Percentiles rank a stretch among this genome's conserved stretches.
These are phyloP conservation scores for Cephus sareptanus DNA, from an alignment of 2,888 invertebrate genomes.

Conservation along the genomic window DNA sequence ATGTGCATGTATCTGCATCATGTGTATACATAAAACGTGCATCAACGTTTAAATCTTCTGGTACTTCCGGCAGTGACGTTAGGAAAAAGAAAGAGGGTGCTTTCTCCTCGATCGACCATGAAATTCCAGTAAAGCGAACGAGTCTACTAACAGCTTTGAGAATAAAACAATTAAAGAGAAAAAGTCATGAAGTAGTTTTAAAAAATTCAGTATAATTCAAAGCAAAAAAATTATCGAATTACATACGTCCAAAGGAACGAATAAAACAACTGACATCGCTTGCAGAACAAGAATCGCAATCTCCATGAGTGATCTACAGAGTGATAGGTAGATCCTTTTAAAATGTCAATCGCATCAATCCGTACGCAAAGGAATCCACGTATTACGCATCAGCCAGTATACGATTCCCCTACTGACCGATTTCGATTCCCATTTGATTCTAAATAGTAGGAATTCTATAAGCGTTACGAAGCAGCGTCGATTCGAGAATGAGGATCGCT, in stretches of 20 bases:
- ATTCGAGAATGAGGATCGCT: not conserved
- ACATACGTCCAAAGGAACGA: not conserved
- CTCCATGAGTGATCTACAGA: not conserved
- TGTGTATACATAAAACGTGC: not conserved
- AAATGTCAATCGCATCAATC: not conserved
- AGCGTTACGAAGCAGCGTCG: constrained; percentile 4
- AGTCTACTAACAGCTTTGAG: not conserved
- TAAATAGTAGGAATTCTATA: constrained; percentile 18
- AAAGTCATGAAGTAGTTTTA: too few relatives aligned
- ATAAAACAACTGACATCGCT: not conserved
- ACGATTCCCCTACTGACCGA: constrained; percentile 1
- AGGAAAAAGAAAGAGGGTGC: not conserved
- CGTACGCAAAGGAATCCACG: not conserved
- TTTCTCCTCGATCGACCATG: not conserved
- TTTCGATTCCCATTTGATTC: constrained; percentile 3
- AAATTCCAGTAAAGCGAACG: not conserved
- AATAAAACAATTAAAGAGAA: not conserved
- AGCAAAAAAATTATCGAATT: not conserved
- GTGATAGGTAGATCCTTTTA: not conserved
- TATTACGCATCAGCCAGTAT: not conserved
- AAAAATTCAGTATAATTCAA: not conserved
- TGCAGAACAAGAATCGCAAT: not conserved
- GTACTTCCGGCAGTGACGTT: not conserved
- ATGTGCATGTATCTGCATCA: not conserved
- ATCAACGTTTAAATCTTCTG: not conserved